A percentile compares a stretch with the other conserved stretches of the same genome.
Conservation (phyloP, 2,888 invertebrate genomes). For the Oxyteleia sp. region DNA sequence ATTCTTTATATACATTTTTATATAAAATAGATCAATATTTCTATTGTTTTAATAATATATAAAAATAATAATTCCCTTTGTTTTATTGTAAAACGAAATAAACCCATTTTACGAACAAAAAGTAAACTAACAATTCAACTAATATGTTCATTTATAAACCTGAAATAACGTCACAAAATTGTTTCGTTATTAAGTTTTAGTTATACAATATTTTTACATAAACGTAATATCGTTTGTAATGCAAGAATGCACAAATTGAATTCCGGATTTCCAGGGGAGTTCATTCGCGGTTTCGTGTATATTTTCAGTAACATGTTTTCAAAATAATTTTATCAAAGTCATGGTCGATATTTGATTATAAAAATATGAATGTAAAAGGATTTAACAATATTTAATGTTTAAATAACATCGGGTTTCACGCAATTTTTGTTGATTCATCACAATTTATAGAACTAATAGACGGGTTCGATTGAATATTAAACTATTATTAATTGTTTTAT, state of each 20-base stretch:
- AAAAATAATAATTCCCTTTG: too few species aligned
- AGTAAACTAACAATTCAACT: too few species aligned
- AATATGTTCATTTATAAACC: neutral
- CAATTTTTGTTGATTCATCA: neutral
- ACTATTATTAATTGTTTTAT: too few species aligned
- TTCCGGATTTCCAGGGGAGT: neutral
- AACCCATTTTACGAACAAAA: too few species aligned
- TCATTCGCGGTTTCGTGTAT: constrained; percentile 1
- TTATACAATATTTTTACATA: constrained; percentile 13
- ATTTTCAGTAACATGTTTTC: constrained; percentile 18
- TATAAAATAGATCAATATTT: too few species aligned
- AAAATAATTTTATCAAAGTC: constrained; percentile 25
- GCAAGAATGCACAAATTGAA: constrained; percentile 35
- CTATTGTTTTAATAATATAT: too few species aligned
- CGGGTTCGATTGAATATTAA: too few species aligned
- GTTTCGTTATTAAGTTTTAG: constrained; percentile 5
- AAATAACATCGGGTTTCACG: neutral
- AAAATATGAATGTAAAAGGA: constrained; percentile 24
- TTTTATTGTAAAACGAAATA: too few species aligned
- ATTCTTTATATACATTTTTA: too few species aligned
- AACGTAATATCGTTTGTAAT: constrained; percentile 19
- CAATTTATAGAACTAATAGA: neutral
- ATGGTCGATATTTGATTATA: constrained; percentile 34
- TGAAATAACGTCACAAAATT: neutral
- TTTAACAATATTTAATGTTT: neutral